Conservation (phyloP, 1,140 invertebrate genomes). For the Zaprionus nigranus region DNA sequence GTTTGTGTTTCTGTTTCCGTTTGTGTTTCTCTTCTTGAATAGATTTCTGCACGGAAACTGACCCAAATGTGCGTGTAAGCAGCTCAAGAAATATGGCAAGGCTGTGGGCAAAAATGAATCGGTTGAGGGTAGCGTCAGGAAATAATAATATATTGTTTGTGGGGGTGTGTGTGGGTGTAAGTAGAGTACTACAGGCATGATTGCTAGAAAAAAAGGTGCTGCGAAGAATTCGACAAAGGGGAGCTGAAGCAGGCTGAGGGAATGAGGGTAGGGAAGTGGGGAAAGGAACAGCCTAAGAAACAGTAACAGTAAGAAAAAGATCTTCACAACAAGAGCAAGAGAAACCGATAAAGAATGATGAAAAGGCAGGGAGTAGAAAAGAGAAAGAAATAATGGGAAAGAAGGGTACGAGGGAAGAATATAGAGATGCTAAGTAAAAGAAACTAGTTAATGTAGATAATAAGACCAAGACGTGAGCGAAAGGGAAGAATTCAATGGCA, state of each 20-base stretch:
- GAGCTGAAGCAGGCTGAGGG: too few species aligned
- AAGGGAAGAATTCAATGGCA: too few species aligned
- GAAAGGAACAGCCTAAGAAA: not conserved
- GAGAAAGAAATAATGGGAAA: too few species aligned
- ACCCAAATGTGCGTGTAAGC: slow-evolving; percentile 34
- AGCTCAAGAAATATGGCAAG: slow-evolving; percentile 9
- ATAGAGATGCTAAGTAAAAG: not conserved
- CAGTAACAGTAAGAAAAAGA: not conserved
- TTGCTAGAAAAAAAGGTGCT: not conserved
- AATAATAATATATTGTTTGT: not conserved
- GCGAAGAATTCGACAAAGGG: not conserved
- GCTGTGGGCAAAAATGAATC: not conserved
- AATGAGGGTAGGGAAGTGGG: not conserved
- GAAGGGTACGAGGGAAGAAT: not conserved
- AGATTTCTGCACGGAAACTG: slow-evolving; percentile 17
- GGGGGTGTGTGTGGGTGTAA: not conserved
- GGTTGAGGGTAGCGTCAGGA: not conserved
- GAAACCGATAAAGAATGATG: too few species aligned
- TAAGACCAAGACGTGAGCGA: too few species aligned
- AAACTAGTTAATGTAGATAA: too few species aligned
- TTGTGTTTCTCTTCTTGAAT: not conserved
- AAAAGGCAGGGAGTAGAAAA: too few species aligned
- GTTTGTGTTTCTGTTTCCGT: slow-evolving; percentile 4
- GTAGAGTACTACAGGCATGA: not conserved
- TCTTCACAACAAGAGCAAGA: too few species aligned